A percentile compares a stretch with the other conserved stretches of the same genome.
Conservation (phyloP, 2,888 invertebrate species). For the Acleris emargana region DNA sequence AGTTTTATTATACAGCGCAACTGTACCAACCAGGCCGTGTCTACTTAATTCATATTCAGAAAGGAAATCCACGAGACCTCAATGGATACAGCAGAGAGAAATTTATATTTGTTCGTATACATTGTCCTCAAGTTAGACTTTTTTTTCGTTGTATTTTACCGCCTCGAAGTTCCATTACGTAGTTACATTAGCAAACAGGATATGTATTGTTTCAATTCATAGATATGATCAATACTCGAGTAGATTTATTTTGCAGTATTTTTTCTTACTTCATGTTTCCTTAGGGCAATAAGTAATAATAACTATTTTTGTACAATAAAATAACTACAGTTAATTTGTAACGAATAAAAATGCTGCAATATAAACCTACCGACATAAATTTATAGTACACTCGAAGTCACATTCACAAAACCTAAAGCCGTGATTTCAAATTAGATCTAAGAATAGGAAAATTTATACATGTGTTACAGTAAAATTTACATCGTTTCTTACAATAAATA, state of each 20-base stretch:
- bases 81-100: conserved; percentile 59
- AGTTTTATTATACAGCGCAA: conserved; percentile 66
- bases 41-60: conserved; percentile 67
- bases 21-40: conserved; percentile 66
- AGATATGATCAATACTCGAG: conserved; percentile 71
- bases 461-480: conserved; percentile 67
- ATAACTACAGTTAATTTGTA: neutral
- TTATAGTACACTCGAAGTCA: conserved; percentile 35
- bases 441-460: conserved; percentile 59
- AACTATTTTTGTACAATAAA: neutral
- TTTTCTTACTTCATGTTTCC: neutral
- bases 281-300: neutral
- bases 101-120: conserved; percentile 72
- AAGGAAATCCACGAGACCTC: conserved; percentile 61
- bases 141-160: conserved; percentile 65
- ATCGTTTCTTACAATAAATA: conserved; percentile 80
- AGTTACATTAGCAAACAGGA: conserved; percentile 54
- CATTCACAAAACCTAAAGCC: conserved; percentile 37
- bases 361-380: conserved; percentile 25
- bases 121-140: conserved; percentile 56
- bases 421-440: conserved; percentile 46
- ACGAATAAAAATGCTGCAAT: conserved; percentile 7
- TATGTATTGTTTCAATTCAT: conserved; percentile 69
- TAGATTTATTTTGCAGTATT: conserved; percentile 43
- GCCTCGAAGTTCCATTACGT: conserved; percentile 54